Conservation (phyloP, 2,888 invertebrate genomes). For the Rhorus exstirpatorius region DNA sequence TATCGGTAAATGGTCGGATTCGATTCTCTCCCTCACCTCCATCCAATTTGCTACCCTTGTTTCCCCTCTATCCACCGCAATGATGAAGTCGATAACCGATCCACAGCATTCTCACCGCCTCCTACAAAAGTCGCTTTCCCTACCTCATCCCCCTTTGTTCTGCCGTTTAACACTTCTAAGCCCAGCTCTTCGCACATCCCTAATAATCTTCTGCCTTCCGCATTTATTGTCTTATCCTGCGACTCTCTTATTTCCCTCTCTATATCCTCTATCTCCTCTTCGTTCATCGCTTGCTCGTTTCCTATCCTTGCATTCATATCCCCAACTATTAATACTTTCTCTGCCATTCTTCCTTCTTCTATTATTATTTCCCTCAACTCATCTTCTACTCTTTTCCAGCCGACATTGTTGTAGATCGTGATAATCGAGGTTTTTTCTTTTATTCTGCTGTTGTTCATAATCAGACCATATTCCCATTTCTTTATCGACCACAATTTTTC, state of each 20-base stretch:
- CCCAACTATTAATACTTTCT: neutral
- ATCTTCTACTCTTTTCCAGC: neutral
- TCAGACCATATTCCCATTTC: too few species aligned
- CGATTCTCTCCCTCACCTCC: slow-evolving; percentile 12
- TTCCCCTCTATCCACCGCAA: neutral
- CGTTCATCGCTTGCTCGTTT: neutral
- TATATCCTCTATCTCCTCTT: neutral
- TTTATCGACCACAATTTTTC: too few species aligned
- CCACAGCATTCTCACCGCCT: slow-evolving; percentile 2
- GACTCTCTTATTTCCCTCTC: slow-evolving; percentile 4
- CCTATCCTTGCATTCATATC: slow-evolving; percentile 26
- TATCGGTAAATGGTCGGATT: slow-evolving; percentile 57
- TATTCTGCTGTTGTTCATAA: too few species aligned
- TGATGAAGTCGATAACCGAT: slow-evolving; percentile 30
- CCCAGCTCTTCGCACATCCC: slow-evolving; percentile 41
- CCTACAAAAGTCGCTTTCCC: slow-evolving; percentile 49
- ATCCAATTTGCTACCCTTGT: slow-evolving; percentile 14
- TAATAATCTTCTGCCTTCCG: slow-evolving; percentile 29
- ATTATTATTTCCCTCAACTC: too few species aligned
- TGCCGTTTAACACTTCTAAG: slow-evolving; percentile 32
- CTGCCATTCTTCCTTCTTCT: neutral
- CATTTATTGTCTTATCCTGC: slow-evolving; percentile 26
- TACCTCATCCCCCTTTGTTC: slow-evolving; percentile 23
- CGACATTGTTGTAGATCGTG: too few species aligned
- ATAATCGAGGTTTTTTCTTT: too few species aligned